These are phyloP conservation scores for Opisthocomus hoazin DNA, from an alignment of 2,113 vertebrate genomes.

Conservation along the genomic window DNA sequence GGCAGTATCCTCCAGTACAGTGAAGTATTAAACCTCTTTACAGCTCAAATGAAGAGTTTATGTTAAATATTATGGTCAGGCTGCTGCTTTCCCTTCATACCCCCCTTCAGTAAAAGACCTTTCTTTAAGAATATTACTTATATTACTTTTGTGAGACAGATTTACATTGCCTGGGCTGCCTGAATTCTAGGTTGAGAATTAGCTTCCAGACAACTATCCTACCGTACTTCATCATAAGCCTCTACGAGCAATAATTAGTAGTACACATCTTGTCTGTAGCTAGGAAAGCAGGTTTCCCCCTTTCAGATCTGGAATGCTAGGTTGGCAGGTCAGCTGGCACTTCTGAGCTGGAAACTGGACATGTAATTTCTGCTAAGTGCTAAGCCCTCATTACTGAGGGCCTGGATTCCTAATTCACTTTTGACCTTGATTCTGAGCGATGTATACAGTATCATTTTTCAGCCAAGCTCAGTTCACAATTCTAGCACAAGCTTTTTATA, in stretches of 20 bases:
- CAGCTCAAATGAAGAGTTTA: background rate
- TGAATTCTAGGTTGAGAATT: background rate
- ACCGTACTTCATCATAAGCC: constrained; percentile 24
- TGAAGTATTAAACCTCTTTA: background rate
- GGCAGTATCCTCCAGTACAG: background rate
- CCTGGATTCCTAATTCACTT: constrained; percentile 48
- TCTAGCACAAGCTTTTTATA: constrained; percentile 33
- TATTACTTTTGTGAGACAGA: background rate
- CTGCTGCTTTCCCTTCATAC: background rate
- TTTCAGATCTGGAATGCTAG: constrained; percentile 50
- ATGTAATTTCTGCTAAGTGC: constrained; percentile 55
- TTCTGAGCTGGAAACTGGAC: constrained; percentile 46
- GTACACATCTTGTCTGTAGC: constrained; percentile 40
- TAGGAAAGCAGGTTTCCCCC: constrained; percentile 51
- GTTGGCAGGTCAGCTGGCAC: constrained; percentile 62
- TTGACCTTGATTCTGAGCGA: constrained; percentile 52
- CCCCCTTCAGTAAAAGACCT: background rate
- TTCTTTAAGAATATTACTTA: background rate
- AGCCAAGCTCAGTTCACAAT: background rate
- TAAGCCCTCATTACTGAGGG: constrained; percentile 53
- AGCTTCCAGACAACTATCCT: constrained; percentile 9
- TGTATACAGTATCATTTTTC: constrained; percentile 51
- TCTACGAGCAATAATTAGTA: constrained; percentile 32
- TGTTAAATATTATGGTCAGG: background rate
- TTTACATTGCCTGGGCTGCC: background rate